These are phyloP conservation scores for Bufo gargarizans DNA, from an alignment of 2,113 vertebrate genomes.

Conservation along the genomic window DNA sequence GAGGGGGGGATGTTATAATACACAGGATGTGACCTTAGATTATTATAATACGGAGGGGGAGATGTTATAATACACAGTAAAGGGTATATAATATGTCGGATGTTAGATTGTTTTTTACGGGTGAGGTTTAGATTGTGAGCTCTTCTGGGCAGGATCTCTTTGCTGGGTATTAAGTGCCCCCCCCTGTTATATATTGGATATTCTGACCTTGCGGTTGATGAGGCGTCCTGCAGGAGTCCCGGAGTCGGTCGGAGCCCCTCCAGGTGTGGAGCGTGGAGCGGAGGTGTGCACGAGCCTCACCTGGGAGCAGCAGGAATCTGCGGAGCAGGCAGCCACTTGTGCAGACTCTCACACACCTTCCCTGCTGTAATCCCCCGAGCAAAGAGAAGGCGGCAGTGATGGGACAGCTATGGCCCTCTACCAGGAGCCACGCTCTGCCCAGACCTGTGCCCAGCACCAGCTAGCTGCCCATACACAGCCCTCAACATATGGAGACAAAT, in stretches of 20 bases:
- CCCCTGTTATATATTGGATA: background rate
- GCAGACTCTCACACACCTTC: conserved; percentile 26
- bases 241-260: background rate
- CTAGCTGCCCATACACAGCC: background rate
- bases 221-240: no score
- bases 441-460: background rate
- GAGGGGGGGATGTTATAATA: no score
- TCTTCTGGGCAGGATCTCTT: no score
- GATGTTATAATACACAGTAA: no score
- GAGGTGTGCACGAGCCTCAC: conserved; percentile 17
- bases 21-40: no score
- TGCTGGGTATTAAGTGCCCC: no score
- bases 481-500: conserved; percentile 41
- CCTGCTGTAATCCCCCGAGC: conserved; percentile 40
- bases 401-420: background rate
- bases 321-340: conserved; percentile 49
- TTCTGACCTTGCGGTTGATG: background rate
- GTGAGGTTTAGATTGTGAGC: background rate
- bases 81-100: background rate
- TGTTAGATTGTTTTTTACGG: background rate
- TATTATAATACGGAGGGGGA: no score
- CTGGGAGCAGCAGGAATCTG: conserved; percentile 41
- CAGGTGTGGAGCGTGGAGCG: background rate
- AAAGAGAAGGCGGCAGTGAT: conserved; percentile 9
- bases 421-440: background rate